Base-by-base conservation (phyloP, 2,113 vertebrate species). In the Rhabdomys dilectus region DNA sequence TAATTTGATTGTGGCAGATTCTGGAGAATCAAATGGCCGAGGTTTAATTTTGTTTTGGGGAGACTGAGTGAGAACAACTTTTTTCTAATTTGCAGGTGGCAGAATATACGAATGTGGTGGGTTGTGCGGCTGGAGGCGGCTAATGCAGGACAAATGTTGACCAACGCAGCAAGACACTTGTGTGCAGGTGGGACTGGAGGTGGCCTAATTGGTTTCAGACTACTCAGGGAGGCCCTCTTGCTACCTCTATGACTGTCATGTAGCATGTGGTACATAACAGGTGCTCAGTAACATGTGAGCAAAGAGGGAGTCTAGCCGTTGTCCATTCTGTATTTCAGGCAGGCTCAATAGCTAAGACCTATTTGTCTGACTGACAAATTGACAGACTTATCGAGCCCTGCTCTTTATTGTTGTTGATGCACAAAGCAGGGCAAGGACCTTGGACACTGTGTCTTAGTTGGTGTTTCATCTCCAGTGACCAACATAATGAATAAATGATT, bases 41-140 rank as follows among this genome's bases (percentile, higher is more conserved):
- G 39, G 76, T 97, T 96, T 91, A 70, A 93, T 26, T 29, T 76
- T 78, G 60, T 62, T 62, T 91, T 80, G 90, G 88, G 78, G 91
- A 76, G 36, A 53, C 68, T 60, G 80, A 93, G 96, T 89, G 95
- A 94, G 93, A 98, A 89, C 70, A 94, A 53, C 48, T 0, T 26
- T 95, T 58, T 94, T 91, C 93, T 96, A 39, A 88, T 92, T 92
- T 95, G 64, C 88, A 95, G 96, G 88, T 91, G 80, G 88, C 58
- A 58, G 53, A 19, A 24, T 75, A 4, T 78, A 4, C 31, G 82
- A 64, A 22, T 26, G 56, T 36, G 31, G 45, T 31, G 72, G 56
- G 31, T 45, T 45, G n/a, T 84, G 96, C 51, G 84, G 42, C 48
- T 72, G 92, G 89, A 73, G 58, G 78, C 39, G 21, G 75, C 78